These are phyloP conservation scores for Psilopogon haemacephalus DNA, from an alignment of 2,113 vertebrate species.

Conservation along the genomic window DNA sequence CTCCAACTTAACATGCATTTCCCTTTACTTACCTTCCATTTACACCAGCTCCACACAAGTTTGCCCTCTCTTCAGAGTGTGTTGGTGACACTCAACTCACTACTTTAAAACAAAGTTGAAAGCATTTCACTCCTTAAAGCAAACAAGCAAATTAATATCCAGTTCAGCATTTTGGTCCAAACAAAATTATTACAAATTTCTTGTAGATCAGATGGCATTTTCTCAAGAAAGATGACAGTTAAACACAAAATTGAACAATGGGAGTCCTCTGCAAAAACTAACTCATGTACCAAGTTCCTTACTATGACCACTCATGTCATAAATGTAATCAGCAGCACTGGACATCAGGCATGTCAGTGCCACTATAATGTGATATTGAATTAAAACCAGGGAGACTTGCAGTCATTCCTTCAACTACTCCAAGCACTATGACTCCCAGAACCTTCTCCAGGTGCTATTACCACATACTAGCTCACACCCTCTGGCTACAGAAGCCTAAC, in stretches of 20 bases:
- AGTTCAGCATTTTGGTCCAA: background rate
- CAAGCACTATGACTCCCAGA: background rate
- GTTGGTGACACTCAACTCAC: background rate
- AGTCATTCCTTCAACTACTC: background rate
- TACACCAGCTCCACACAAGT: background rate
- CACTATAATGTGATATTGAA: background rate
- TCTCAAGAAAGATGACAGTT: background rate
- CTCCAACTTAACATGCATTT: background rate
- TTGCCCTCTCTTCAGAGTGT: background rate
- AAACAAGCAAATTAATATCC: background rate
- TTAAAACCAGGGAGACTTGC: background rate
- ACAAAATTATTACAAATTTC: background rate
- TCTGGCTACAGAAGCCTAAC: background rate
- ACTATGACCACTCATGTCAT: background rate
- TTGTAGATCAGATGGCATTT: background rate
- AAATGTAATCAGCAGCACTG: background rate
- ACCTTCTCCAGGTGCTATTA: background rate
- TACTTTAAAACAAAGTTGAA: background rate
- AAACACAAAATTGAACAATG: background rate
- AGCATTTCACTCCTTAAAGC: background rate
- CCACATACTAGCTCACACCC: background rate
- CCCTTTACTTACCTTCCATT: background rate
- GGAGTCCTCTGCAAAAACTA: background rate
- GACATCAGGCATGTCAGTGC: background rate
- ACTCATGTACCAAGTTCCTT: background rate